Percentiles rank a stretch among this genome's conserved stretches.
Evolutionary conservation across 2,797 vertebrate genomes (phyloP).

Genomic region (Coccyzus lansbergi): DNA sequence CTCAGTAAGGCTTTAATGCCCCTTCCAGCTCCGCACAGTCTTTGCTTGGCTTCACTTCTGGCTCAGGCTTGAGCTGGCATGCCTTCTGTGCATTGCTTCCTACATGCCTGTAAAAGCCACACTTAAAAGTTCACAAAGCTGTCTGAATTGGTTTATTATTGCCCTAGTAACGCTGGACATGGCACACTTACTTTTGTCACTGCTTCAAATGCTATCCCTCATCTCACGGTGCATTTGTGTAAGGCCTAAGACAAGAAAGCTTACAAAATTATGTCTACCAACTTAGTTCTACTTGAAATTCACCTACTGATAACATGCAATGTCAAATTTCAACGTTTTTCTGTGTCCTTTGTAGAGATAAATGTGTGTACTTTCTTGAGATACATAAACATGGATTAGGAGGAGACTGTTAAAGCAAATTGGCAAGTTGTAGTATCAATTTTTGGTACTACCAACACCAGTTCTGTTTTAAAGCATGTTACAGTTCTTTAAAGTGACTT

Average conservation of each 20-base stretch:
- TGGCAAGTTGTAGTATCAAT: background rate
- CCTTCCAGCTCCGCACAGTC: background rate
- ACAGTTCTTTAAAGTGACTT: background rate
- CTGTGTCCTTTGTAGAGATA: background rate
- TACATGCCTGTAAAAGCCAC: accelerated
- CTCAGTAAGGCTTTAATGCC: accelerated
- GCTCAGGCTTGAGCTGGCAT: background rate
- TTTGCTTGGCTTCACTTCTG: accelerated
- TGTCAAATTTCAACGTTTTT: background rate
- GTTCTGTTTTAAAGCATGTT: background rate
- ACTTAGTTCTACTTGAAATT: background rate
- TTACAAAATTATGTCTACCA: background rate
- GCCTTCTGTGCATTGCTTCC: background rate
- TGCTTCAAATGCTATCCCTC: too few species aligned
- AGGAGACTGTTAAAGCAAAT: background rate
- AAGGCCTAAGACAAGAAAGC: background rate
- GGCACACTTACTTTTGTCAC: too few species aligned
- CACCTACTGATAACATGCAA: background rate
- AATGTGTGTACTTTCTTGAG: background rate
- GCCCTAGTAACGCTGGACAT: background rate
- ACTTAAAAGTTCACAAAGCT: background rate
- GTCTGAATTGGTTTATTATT: background rate
- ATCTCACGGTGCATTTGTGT: background rate
- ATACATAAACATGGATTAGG: background rate
- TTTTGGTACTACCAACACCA: background rate